phyloP scores from a whole-genome alignment of 2,888 invertebrate genomes.

The Merodon equestris region DNA sequence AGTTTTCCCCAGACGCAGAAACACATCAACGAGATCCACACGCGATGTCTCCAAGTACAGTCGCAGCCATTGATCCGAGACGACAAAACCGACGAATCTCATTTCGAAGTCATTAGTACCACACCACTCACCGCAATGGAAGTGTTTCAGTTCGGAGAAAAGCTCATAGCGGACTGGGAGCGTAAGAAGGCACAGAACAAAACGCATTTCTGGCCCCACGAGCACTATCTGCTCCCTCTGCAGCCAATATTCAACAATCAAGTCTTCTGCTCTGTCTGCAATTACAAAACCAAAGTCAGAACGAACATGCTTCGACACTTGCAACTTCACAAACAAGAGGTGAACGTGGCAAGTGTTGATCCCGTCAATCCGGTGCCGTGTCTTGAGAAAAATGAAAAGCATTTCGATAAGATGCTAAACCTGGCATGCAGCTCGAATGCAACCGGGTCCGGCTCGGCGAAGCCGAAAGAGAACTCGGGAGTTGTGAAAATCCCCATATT shows the following conservation, averaged over 20 bases:
- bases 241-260: slow-evolving; percentile 83
- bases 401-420: slow-evolving; percentile 92
- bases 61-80: slow-evolving; percentile 77
- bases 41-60: slow-evolving; percentile 74
- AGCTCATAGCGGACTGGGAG: slow-evolving; percentile 72
- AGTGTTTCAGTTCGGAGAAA: slow-evolving; percentile 72
- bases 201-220: slow-evolving; percentile 81
- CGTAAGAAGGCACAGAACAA: slow-evolving; percentile 71
- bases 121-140: slow-evolving; percentile 69
- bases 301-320: slow-evolving; percentile 87
- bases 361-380: slow-evolving; percentile 92
- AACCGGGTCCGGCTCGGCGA: slow-evolving; percentile 71
- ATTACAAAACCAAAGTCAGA: slow-evolving; percentile 85
- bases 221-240: slow-evolving; percentile 83
- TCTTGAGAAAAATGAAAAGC: slow-evolving; percentile 86
- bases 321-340: slow-evolving; percentile 82
- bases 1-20: slow-evolving; percentile 73
- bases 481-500: slow-evolving; percentile 78
- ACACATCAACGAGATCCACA: slow-evolving; percentile 82
- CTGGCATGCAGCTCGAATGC: slow-evolving; percentile 85
- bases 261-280: slow-evolving; percentile 84
- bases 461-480: slow-evolving; percentile 29
- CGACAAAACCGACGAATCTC: slow-evolving; percentile 10
- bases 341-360: slow-evolving; percentile 83
- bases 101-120: slow-evolving; percentile 79